Base-by-base conservation (phyloP, 2,113 vertebrate species). In the Ptychochromis oligacanthus region DNA sequence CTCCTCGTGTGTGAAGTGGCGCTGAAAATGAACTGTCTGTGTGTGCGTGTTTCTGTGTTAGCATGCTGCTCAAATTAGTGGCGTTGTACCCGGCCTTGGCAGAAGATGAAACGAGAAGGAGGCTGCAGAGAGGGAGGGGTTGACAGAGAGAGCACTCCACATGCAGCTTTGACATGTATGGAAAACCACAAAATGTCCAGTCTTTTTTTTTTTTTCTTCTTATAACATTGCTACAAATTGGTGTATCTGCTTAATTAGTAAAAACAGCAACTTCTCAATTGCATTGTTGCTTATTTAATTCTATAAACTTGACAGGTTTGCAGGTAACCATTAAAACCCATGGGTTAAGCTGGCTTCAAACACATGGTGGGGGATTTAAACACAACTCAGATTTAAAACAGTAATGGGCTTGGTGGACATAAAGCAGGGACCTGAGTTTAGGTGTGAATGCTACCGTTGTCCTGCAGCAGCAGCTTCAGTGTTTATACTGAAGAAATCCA, bases 1-100 rank as follows among this genome's bases (percentile, higher is more conserved):
- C 57, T 75, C 62, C 75, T 85, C 7, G 3, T 75, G 82, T 74
- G 65, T 65, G 79, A 88, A 79, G 75, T 88, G 74, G 46, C 72
- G 84, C 86, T 81, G 86, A 81, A 81, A 58, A 80, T 88, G 46
- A 65, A 36, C 38, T 7, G 60, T 46, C 70, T 76, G 77, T 15
- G 31, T 52, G 65, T 40, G 57, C 17, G 38, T 17, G 7, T 77
- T 40, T 28, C n/a, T 49, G 52, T 57, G 88, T 80, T 55, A 72
- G 79, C 61, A 80, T 87, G 85, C 82, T 77, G 76, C 80, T 84
- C 61, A 90, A 86, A 90, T 88, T 88, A 86, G 78, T 61, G 0
- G 28, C 34, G 62, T 77, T 34, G 70, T 57, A 74, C 70, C 34
- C 46, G 55, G 82, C 74, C 81, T 85, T 82, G 88, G 81, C 75